Conservation (phyloP, 2,888 invertebrate species). For the Thalpophila matura region DNA sequence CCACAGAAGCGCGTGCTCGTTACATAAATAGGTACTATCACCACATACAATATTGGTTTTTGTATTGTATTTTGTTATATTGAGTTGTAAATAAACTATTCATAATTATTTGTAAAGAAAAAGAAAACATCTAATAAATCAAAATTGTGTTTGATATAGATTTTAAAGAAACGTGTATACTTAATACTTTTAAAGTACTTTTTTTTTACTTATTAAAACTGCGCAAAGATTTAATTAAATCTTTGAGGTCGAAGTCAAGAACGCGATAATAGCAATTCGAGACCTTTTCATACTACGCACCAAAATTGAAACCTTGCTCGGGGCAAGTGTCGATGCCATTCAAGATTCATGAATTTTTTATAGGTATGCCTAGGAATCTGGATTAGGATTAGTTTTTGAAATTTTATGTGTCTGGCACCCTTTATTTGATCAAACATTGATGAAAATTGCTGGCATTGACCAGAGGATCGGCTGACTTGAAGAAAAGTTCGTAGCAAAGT, state of each 20-base stretch:
- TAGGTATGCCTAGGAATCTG: neutral
- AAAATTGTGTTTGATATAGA: too few relatives aligned
- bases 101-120: too few relatives aligned
- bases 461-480: too few relatives aligned
- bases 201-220: neutral
- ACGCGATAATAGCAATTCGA: too few relatives aligned
- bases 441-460: neutral
- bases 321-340: neutral
- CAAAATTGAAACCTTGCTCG: conserved; percentile 1
- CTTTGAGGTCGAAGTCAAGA: too few relatives aligned
- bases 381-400: neutral
- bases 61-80: neutral
- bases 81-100: neutral
- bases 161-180: too few relatives aligned
- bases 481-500: too few relatives aligned
- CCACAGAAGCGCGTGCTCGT: neutral
- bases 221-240: too few relatives aligned
- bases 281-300: neutral
- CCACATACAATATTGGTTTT: neutral
- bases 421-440: neutral
- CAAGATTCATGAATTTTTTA: conserved; percentile 8
- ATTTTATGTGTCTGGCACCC: neutral
- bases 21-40: neutral
- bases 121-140: too few relatives aligned
- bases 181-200: neutral